phyloP scores from a whole-genome alignment of 2,888 invertebrate genomes.

The Boloria euphrosyne region DNA sequence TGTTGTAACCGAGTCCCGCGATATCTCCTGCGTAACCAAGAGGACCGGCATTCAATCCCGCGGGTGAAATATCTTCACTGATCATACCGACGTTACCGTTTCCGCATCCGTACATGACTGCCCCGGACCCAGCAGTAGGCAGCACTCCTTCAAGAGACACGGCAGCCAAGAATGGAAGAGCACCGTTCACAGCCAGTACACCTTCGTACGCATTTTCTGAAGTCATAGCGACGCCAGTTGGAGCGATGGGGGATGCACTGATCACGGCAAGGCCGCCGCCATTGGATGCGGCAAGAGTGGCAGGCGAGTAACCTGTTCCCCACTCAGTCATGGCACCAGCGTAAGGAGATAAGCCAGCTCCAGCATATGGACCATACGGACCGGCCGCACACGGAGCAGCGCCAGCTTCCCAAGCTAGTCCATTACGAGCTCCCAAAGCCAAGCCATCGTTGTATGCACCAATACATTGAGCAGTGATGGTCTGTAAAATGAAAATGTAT shows the following conservation, averaged over 20 bases:
- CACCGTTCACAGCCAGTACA: slow-evolving; percentile 46
- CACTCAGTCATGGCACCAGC: slow-evolving; percentile 7
- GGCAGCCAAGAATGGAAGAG: slow-evolving; percentile 52
- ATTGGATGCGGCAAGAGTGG: slow-evolving; percentile 32
- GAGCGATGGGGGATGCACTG: slow-evolving; percentile 50
- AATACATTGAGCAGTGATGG: slow-evolving; percentile 28
- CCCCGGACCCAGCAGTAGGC: slow-evolving; percentile 45
- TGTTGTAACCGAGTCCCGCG: slow-evolving; percentile 32
- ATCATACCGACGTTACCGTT: slow-evolving; percentile 45
- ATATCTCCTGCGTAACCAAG: neutral
- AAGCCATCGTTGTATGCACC: slow-evolving; percentile 18
- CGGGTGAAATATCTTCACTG: slow-evolving; percentile 31
- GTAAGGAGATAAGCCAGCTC: slow-evolving; percentile 9
- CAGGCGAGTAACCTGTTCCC: slow-evolving; percentile 6
- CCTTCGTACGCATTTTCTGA: slow-evolving; percentile 54
- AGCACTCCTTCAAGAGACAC: slow-evolving; percentile 51
- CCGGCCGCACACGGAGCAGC: neutral
- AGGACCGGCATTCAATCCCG: neutral
- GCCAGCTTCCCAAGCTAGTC: neutral
- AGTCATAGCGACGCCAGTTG: slow-evolving; percentile 50
- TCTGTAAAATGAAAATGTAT: slow-evolving; percentile 30
- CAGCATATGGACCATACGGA: neutral
- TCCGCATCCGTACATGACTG: slow-evolving; percentile 48
- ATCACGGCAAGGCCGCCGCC: slow-evolving; percentile 41
- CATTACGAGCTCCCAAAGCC: slow-evolving; percentile 6